Evolutionary conservation across 1,140 invertebrate species (phyloP).

Genomic region (Trachelipus rathkii): DNA sequence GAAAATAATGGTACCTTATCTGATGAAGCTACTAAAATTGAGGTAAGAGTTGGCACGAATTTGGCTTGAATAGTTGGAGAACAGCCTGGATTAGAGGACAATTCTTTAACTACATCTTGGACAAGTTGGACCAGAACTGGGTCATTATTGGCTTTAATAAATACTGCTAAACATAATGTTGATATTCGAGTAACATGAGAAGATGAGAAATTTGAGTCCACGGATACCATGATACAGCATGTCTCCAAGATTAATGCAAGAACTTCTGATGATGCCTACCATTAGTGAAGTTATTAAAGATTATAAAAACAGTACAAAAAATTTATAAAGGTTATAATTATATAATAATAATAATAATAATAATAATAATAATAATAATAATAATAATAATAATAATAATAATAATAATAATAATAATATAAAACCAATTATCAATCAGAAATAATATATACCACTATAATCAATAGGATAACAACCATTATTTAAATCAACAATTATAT

Average conservation of each 20-base stretch:
- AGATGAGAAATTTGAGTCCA: conserved; percentile 66
- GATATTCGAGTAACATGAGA: conserved; percentile 63
- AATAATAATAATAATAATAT: no score
- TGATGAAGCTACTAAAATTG: conserved; percentile 57
- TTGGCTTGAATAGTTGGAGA: conserved; percentile 61
- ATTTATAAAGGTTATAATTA: no score
- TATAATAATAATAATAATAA: no score
- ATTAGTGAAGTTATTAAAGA: no score
- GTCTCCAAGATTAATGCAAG: conserved; percentile 65
- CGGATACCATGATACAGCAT: conserved; percentile 60
- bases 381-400: no score
- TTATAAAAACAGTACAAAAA: no score
- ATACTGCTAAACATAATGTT: conserved; percentile 66
- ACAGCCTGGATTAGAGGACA: conserved; percentile 63
- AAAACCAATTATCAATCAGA: no score
- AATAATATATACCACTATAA: no score
- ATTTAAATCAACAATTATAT: no score
- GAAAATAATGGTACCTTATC: conserved; percentile 43
- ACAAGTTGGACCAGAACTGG: conserved; percentile 61
- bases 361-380: no score
- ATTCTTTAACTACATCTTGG: conserved; percentile 64
- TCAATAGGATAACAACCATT: no score
- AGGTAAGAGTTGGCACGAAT: conserved; percentile 67
- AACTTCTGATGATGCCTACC: conserved; percentile 59
- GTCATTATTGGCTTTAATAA: conserved; percentile 65